phyloP scores from a whole-genome alignment of 1,140 invertebrate species.

The Hetaerina americana region DNA sequence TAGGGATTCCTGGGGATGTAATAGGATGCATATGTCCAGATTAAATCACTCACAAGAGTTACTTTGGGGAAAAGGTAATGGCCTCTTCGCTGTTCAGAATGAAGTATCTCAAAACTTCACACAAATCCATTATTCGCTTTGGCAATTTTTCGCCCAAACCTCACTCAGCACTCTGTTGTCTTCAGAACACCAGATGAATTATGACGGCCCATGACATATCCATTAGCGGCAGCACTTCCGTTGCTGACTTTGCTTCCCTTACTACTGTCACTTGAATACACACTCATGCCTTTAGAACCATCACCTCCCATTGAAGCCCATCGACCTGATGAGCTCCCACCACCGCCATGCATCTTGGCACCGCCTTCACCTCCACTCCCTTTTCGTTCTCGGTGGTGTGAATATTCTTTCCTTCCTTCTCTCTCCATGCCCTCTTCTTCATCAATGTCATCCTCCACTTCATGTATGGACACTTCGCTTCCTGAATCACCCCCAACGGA shows the following conservation, averaged over 20 bases:
- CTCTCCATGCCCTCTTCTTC: not conserved
- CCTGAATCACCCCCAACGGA: not conserved
- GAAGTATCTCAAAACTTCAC: too few species aligned
- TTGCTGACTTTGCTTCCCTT: conserved; percentile 30
- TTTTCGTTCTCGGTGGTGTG: not conserved
- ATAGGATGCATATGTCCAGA: not conserved
- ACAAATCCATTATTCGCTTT: not conserved
- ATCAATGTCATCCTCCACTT: not conserved
- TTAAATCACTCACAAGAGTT: not conserved
- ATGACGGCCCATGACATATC: conserved; percentile 19
- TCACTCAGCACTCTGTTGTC: not conserved
- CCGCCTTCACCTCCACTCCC: not conserved
- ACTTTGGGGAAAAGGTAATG: not conserved
- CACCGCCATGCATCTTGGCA: not conserved
- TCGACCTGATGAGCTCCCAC: not conserved
- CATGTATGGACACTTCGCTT: not conserved
- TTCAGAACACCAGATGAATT: not conserved
- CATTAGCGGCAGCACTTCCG: conserved; percentile 25
- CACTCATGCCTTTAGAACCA: conserved; percentile 8
- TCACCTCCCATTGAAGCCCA: conserved; percentile 9
- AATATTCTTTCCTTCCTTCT: not conserved
- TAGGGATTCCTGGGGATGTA: not conserved
- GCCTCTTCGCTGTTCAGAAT: too few species aligned
- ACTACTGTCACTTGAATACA: conserved; percentile 20
- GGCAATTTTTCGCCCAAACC: not conserved